Evolutionary conservation across 1,140 invertebrate species (phyloP), one percentile per base, ranked within the genome.

Genomic region (Eriocheir sinensis): DNA sequence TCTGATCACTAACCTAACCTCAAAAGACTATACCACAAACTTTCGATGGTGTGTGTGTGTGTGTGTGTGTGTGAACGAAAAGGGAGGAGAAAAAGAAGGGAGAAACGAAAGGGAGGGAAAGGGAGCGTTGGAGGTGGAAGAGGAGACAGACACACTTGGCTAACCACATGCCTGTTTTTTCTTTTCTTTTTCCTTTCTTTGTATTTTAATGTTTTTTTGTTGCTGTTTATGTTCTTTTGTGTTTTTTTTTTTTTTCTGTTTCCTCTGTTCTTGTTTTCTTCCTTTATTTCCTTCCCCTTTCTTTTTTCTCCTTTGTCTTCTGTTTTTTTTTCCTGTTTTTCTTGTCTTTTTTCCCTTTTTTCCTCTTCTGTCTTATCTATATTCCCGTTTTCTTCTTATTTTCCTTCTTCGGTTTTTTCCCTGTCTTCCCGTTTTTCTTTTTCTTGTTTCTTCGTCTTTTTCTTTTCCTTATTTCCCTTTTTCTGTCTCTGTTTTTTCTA

Each of bases 301-400:
- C 88, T 89, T 40, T 53, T 40, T 53, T 30, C 32, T 40, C 48
- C 48, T 48, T 41, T 34, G 32, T 72, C 53, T 72, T 48, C 72
- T 48, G 60, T 48, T 72, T 34, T 72, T 34, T 72, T 44, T 90
- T 44, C 60, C 89, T 72, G 30, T 53, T 32, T 72, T 32, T 90
- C 89, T 90, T 44, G 34, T 44, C 60, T 32, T 90, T 44, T 72
- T 48, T 79, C 53, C 38, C 53, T 91, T 48, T 91, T 48, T 79
- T 34, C 38, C 36, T 3, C 38, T 44, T 40, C 6, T n/a, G 27
- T 72, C n/a, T 72, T 72, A n/a, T 72, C n/a, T n/a, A n/a, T 72
- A 17, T 53, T 53, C 21, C 21, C 0, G 0, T 53, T 0, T 53
- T 21, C 21, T 21, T 53, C 48, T 53, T 21, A 17, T 21, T 53